Conservation (phyloP, 2,888 invertebrate species). For the Sarcophaga carnaria region DNA sequence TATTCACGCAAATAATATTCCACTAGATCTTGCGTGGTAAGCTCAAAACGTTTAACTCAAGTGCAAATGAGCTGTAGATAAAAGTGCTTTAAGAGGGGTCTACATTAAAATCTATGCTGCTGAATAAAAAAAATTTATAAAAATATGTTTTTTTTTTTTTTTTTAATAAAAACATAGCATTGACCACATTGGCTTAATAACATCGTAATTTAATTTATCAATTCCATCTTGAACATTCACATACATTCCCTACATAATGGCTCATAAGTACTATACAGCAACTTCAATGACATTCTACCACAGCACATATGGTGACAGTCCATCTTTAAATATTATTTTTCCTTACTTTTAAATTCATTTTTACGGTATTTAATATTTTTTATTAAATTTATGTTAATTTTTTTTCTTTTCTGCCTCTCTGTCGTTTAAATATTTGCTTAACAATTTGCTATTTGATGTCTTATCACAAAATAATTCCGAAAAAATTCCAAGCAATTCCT, state of each 20-base stretch:
- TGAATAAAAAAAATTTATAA: too few relatives aligned
- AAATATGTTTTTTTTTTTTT: too few relatives aligned
- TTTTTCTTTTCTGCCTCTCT: background rate
- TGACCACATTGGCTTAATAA: background rate
- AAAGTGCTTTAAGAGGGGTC: too few relatives aligned
- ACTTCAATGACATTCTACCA: too few relatives aligned
- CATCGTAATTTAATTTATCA: constrained; percentile 40
- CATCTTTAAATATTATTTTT: background rate
- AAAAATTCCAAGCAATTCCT: background rate
- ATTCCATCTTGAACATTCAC: constrained; percentile 19
- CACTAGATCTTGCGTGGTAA: too few relatives aligned
- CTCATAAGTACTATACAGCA: too few relatives aligned
- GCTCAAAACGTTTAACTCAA: too few relatives aligned
- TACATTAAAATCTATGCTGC: too few relatives aligned
- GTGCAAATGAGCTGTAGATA: too few relatives aligned
- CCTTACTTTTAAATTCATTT: background rate
- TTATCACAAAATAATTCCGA: background rate
- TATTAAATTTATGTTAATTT: background rate
- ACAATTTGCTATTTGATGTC: background rate
- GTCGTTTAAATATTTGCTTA: background rate
- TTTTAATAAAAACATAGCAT: too few relatives aligned
- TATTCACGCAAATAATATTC: too few relatives aligned
- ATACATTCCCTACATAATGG: background rate
- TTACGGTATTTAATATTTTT: background rate
- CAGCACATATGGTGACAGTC: too few relatives aligned